Evolutionary conservation across 2,113 vertebrate species (phyloP).

Genomic region (Deroptyus accipitrinus): DNA sequence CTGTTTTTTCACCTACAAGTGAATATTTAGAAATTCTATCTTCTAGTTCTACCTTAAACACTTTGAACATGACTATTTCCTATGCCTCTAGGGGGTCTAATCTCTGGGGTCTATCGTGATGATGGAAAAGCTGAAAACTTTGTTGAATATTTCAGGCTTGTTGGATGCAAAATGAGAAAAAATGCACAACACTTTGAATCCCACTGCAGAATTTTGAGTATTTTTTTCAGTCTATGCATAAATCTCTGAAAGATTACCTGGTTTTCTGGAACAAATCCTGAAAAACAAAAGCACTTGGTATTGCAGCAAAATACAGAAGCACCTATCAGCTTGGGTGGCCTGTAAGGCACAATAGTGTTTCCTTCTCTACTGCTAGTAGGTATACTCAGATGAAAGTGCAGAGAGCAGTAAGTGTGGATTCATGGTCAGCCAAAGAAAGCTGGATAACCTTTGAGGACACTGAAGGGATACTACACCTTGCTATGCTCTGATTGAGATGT

Average conservation of each 20-base stretch:
- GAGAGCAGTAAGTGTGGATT: neutral
- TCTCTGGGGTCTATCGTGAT: neutral
- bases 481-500: neutral
- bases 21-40: neutral
- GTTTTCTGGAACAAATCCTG: neutral
- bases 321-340: neutral
- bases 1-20: neutral
- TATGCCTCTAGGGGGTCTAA: neutral
- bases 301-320: neutral
- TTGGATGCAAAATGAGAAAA: neutral
- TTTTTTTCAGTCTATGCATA: neutral
- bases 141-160: neutral
- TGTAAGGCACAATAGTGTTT: neutral
- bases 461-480: neutral
- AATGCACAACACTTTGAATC: neutral
- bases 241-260: neutral
- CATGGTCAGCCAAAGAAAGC: neutral
- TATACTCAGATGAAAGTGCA: neutral
- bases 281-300: neutral
- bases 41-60: neutral
- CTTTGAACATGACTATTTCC: neutral
- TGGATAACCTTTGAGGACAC: neutral
- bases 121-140: neutral
- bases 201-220: neutral
- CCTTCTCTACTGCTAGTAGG: neutral